Evolutionary conservation across 2,888 invertebrate genomes (phyloP).

Genomic region (Dermolepida albohirtum): DNA sequence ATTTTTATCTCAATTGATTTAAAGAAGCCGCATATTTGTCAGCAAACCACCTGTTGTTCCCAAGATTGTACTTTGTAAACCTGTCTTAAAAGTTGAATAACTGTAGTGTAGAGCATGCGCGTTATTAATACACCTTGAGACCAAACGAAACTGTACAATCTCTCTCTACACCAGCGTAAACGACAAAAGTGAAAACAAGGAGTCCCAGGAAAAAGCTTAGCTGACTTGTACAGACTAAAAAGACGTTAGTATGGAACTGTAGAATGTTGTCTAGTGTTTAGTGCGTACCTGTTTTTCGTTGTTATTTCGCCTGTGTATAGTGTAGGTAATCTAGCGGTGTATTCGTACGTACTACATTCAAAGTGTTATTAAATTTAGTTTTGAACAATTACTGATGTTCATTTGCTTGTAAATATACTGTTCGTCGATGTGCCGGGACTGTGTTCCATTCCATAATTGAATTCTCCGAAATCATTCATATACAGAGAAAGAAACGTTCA

Average conservation of each 20-base stretch:
- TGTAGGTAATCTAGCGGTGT: no score
- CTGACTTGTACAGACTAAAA: not conserved
- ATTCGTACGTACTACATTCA: no score
- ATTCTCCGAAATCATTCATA: constrained; percentile 35
- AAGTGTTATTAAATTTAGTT: not conserved
- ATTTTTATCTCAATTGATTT: not conserved
- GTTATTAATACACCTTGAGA: constrained; percentile 58
- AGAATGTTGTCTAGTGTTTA: no score
- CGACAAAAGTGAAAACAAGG: constrained; percentile 57
- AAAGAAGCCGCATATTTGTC: constrained; percentile 30
- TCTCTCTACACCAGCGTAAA: constrained; percentile 47
- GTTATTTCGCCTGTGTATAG: no score
- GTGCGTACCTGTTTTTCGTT: no score
- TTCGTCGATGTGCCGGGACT: constrained; percentile 34
- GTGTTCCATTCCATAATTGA: constrained; percentile 45
- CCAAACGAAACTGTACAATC: constrained; percentile 55
- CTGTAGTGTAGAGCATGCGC: constrained; percentile 59
- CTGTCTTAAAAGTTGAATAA: constrained; percentile 61
- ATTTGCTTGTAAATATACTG: no score
- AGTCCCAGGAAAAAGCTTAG: not conserved
- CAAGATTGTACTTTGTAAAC: constrained; percentile 59
- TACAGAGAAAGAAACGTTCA: not conserved
- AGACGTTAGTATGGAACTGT: not conserved
- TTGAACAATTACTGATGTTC: no score
- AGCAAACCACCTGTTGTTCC: constrained; percentile 52